These are phyloP conservation scores for Casuarius casuarius DNA, from an alignment of 2,113 vertebrate species.

Conservation along the genomic window DNA sequence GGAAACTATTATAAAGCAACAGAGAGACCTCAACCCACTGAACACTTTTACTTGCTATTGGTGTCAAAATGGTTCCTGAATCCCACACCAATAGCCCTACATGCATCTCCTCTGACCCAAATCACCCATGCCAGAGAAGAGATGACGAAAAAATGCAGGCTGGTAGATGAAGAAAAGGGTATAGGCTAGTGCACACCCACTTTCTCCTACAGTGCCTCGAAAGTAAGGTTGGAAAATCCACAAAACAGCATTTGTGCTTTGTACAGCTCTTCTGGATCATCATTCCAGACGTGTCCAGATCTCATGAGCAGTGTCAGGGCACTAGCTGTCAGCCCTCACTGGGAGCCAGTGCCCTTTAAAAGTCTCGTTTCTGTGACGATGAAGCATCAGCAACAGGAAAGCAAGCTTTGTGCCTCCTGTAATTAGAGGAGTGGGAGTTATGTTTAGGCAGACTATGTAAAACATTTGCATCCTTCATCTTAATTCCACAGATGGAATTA, in stretches of 20 bases:
- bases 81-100: background rate
- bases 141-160: background rate
- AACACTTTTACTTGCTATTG: background rate
- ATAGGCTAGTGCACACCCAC: background rate
- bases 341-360: background rate
- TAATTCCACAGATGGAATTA: slow-evolving; percentile 11
- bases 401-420: slow-evolving; percentile 19
- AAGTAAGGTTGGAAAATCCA: background rate
- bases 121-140: background rate
- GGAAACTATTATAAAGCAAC: background rate
- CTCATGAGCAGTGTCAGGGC: background rate
- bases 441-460: slow-evolving; percentile 58
- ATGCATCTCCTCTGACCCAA: background rate
- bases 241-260: background rate
- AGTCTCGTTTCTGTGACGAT: background rate
- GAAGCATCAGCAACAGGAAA: background rate
- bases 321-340: background rate
- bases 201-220: background rate
- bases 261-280: background rate
- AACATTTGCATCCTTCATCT: slow-evolving; percentile 57
- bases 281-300: background rate
- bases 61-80: background rate
- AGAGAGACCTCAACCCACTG: background rate
- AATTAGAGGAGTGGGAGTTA: slow-evolving; percentile 44
- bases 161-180: background rate